Conservation (phyloP, 2,113 vertebrate genomes). For the Gavialis gangeticus region DNA sequence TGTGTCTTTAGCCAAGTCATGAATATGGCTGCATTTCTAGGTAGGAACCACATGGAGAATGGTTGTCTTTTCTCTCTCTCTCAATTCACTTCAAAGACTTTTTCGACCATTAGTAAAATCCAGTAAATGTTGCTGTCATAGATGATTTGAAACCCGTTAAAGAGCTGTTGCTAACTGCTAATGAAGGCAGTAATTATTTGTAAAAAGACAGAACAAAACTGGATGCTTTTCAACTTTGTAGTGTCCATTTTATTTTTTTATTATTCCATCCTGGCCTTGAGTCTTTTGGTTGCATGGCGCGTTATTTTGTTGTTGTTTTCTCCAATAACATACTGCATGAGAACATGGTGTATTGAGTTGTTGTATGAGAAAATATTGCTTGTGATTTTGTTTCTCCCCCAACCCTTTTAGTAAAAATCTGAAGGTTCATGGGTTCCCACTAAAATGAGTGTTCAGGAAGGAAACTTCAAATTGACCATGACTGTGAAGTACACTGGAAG, state of each 20-base stretch:
- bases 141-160: not conserved
- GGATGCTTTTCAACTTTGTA: not conserved
- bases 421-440: not conserved
- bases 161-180: not conserved
- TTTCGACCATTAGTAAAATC: not conserved
- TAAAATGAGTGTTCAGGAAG: not conserved
- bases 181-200: not conserved
- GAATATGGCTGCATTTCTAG: conserved; percentile 92
- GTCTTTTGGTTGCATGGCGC: not conserved
- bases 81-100: not conserved
- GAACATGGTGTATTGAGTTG: not conserved
- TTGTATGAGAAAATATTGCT: not conserved
- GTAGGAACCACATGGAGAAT: conserved; percentile 75
- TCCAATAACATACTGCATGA: not conserved
- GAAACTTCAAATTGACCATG: not conserved
- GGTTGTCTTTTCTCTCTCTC: conserved; percentile 19
- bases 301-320: not conserved
- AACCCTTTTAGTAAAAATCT: not conserved
- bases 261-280: not conserved
- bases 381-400: not conserved
- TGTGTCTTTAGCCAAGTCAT: conserved; percentile 93
- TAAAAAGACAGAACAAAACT: not conserved
- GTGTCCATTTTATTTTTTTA: not conserved
- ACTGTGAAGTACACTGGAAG: not conserved
- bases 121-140: not conserved